Conservation (phyloP, 1,140 invertebrate genomes). For the Panagrolaimus sp. region DNA sequence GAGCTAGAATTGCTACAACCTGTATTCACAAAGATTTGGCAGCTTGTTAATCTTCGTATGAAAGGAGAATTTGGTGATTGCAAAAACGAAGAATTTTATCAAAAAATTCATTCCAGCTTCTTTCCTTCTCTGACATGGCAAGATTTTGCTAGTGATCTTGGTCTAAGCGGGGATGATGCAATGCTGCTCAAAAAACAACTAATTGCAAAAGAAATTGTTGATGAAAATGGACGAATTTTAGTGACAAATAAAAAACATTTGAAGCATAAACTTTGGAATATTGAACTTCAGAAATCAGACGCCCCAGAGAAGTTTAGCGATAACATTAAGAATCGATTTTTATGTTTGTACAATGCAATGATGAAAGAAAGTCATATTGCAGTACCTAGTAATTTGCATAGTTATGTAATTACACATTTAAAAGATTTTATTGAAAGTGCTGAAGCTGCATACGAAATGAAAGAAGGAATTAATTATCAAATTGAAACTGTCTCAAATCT, state of each 20-base stretch:
- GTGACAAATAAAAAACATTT: too few species aligned
- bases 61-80: constrained; percentile 4
- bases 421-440: constrained; percentile 2
- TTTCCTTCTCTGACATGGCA: not conserved
- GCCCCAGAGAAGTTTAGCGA: too few species aligned
- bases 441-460: not conserved
- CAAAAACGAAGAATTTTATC: not conserved
- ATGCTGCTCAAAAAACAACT: not conserved
- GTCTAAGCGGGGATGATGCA: not conserved
- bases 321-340: too few species aligned
- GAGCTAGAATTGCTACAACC: constrained; percentile 7
- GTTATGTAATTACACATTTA: not conserved
- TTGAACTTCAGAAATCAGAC: too few species aligned
- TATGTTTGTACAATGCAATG: too few species aligned
- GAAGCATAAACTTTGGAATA: too few species aligned
- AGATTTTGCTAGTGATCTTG: not conserved
- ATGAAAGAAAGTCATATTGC: too few species aligned
- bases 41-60: constrained; percentile 1
- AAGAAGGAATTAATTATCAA: not conserved
- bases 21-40: not conserved
- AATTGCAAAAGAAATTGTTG: not conserved
- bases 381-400: not conserved
- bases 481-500: not conserved
- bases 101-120: too few species aligned
- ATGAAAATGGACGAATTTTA: too few species aligned